Evolutionary conservation across 1,140 invertebrate species (phyloP).

Genomic region (Drosophila baimaii): DNA sequence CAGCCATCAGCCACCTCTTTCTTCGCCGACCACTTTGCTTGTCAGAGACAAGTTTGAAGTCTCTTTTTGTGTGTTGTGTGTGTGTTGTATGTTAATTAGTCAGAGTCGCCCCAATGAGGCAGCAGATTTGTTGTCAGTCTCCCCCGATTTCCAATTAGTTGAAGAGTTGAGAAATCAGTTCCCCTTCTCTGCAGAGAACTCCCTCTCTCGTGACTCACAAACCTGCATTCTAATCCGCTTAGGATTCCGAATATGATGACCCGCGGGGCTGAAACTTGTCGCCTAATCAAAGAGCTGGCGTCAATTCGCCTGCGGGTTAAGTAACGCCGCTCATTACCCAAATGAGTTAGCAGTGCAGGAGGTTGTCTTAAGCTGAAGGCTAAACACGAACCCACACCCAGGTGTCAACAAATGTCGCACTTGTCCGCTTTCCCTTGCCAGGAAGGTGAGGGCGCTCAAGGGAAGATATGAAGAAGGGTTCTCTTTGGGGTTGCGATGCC

Average conservation of each 20-base stretch:
- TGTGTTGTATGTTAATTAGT: constrained; percentile 78
- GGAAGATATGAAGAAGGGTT: constrained; percentile 4
- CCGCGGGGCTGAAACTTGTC: constrained; percentile 58
- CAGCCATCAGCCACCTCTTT: constrained; percentile 36
- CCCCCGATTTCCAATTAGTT: constrained; percentile 57
- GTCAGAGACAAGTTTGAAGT: constrained; percentile 80
- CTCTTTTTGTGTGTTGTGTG: constrained; percentile 38
- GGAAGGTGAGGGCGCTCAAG: constrained; percentile 16
- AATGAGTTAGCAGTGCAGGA: constrained; percentile 50
- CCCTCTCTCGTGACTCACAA: constrained; percentile 3
- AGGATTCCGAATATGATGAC: constrained; percentile 24
- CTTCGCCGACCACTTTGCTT: constrained; percentile 36
- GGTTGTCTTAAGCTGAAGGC: constrained; percentile 66
- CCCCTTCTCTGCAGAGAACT: neutral
- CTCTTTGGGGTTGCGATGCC: constrained; percentile 9
- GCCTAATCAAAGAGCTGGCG: constrained; percentile 53
- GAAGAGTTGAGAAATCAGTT: constrained; percentile 31
- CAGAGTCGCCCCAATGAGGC: constrained; percentile 46
- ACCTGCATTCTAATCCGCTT: constrained; percentile 67
- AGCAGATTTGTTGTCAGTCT: constrained; percentile 50
- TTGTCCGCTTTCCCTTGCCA: constrained; percentile 54
- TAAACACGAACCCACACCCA: constrained; percentile 51
- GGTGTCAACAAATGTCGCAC: constrained; percentile 78
- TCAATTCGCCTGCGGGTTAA: constrained; percentile 54
- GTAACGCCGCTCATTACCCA: constrained; percentile 42